phyloP scores from a whole-genome alignment of 1,140 invertebrate species.

The Hypothenemus hampei region DNA sequence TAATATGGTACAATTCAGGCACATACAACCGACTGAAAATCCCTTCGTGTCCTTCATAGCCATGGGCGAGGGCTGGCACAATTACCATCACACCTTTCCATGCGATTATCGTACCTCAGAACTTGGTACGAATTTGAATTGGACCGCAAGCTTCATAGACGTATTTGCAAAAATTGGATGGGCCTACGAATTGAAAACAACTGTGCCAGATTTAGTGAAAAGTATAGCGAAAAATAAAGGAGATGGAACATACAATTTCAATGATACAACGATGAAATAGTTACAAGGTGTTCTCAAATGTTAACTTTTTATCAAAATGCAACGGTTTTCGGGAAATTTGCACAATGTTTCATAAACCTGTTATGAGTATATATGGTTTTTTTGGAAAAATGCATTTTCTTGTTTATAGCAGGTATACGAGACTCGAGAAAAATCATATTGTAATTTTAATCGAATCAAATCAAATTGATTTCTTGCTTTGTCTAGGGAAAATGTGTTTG shows the following conservation, averaged over 20 bases:
- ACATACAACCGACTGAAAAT: constrained; percentile 62
- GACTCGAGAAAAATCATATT: too few species aligned
- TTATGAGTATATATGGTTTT: too few species aligned
- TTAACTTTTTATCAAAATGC: too few species aligned
- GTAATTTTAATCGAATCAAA: too few species aligned
- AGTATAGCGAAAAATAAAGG: constrained; percentile 52
- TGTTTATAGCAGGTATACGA: too few species aligned
- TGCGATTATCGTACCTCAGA: constrained; percentile 78
- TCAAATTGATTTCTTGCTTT: too few species aligned
- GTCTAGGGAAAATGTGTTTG: too few species aligned
- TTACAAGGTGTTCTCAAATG: too few species aligned
- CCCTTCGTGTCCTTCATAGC: constrained; percentile 54
- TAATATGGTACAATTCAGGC: constrained; percentile 45
- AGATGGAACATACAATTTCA: constrained; percentile 60
- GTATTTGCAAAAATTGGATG: constrained; percentile 65
- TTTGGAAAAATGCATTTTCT: too few species aligned
- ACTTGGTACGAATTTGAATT: constrained; percentile 48
- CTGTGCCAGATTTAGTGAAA: constrained; percentile 53
- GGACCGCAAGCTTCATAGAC: constrained; percentile 63
- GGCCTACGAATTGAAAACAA: constrained; percentile 71
- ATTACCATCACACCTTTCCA: constrained; percentile 90
- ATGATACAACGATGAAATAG: too few species aligned
- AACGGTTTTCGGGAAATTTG: too few species aligned
- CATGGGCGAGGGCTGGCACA: constrained; percentile 79
- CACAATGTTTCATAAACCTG: too few species aligned